Evolutionary conservation across 2,888 invertebrate species (phyloP), one percentile per base, ranked within the genome.

Genomic region (Falcaria lacertinaria): DNA sequence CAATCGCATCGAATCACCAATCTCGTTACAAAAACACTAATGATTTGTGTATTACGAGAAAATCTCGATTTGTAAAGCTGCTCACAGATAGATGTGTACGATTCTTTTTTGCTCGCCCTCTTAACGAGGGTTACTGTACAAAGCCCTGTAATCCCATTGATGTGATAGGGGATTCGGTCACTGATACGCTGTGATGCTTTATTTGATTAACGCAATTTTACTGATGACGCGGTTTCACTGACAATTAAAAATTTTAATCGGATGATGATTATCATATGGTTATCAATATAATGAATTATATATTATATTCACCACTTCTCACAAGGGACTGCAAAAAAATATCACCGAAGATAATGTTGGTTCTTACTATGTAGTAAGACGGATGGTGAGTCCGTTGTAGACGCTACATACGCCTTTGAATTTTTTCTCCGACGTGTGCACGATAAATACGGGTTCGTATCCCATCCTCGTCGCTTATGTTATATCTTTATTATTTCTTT

Each of bases 121-220:
- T 44, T 61, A 61, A 64, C 57, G 61, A 67, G 55, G 50, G 54
- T 44, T 52, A 39, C 25, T 14, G 37, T 39, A 50, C 60, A 56
- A 68, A 56, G 50, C 48, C 38, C 41, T 39, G 49, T 59, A 52
- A 64, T 58, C 57, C 50, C 45, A 52, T 57, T 54, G 52, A 54
- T 54, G 44, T 43, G 47, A 45, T 34, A 48, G 50, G 34, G 44
- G 39, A 50, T 51, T 52, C 45, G 51, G 50, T 49, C 50, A 32
- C 48, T 52, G 54, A 64, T 64, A 52, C 52, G 46, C 49, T 15
- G 19, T 55, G 55, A 63, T 44, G 47, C 48, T 45, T 48, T 45
- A 44, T 36, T 36, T 22, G 37, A 37, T 37, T 19, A 25, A 13
- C 19, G 37, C 22, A 37, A 15, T 25, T 14, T 37, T 22, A 15